Conservation (phyloP, 2,797 vertebrate genomes). For the Gobio occitaniae region DNA sequence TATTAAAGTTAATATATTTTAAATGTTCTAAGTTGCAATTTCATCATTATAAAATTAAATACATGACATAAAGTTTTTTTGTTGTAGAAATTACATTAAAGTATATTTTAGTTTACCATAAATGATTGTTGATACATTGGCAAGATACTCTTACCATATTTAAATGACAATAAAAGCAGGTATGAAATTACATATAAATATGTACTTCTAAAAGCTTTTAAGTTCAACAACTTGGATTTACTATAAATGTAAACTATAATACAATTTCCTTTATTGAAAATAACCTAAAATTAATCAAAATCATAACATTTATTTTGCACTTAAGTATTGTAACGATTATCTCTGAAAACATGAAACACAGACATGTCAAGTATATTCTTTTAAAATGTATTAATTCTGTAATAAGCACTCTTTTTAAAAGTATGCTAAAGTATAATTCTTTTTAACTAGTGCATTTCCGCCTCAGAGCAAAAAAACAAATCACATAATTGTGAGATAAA, state of each 20-base stretch:
- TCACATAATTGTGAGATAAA: background rate
- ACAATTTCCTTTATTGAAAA: background rate
- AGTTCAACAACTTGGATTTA: background rate
- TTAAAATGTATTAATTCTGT: background rate
- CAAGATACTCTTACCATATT: background rate
- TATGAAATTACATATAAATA: background rate
- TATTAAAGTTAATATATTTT: background rate
- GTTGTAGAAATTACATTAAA: background rate
- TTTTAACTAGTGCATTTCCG: background rate
- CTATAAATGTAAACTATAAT: background rate
- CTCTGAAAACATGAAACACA: background rate
- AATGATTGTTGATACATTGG: background rate
- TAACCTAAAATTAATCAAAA: background rate
- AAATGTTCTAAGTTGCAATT: background rate
- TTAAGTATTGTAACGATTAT: background rate
- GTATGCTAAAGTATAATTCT: background rate
- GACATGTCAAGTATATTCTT: background rate
- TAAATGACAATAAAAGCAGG: background rate
- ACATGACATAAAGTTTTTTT: background rate
- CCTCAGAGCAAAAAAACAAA: no score
- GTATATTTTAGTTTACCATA: background rate
- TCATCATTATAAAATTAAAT: background rate
- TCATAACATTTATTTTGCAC: background rate
- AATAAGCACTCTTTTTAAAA: background rate
- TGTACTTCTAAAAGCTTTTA: background rate